Conservation (phyloP, 2,888 invertebrate genomes). For the Oscheius myriophilus region DNA sequence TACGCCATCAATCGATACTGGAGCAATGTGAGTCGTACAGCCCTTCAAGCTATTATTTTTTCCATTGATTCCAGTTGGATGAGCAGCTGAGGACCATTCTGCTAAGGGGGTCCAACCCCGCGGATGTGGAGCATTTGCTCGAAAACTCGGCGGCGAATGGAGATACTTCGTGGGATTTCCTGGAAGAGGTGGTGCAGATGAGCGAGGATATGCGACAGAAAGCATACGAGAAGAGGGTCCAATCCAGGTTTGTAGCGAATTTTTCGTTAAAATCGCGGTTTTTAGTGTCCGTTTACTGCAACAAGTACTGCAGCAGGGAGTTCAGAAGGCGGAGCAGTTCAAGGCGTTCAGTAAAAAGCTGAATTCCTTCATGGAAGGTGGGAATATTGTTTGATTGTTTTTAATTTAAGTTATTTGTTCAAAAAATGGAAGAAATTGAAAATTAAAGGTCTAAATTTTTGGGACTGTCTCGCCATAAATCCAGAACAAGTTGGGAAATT, state of each 20-base stretch:
- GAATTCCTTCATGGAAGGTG: constrained; percentile 26
- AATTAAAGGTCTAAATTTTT: too few species aligned
- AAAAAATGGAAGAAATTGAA: too few species aligned
- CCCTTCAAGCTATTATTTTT: neutral
- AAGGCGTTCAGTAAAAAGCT: constrained; percentile 27
- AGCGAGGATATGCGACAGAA: constrained; percentile 35
- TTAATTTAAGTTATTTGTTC: too few species aligned
- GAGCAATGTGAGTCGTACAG: constrained; percentile 82
- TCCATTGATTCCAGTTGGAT: constrained; percentile 32
- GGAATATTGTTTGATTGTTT: too few species aligned
- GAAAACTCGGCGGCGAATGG: constrained; percentile 8
- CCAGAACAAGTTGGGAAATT: too few species aligned
- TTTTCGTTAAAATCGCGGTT: neutral
- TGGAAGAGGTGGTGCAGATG: constrained; percentile 37
- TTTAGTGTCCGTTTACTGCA: constrained; percentile 20
- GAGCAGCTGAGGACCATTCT: constrained; percentile 32
- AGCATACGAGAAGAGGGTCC: constrained; percentile 37
- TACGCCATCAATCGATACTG: constrained; percentile 95
- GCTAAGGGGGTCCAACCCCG: constrained; percentile 22
- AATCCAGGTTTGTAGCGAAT: constrained; percentile 27
- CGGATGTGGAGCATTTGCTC: constrained; percentile 16
- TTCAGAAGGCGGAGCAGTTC: constrained; percentile 19
- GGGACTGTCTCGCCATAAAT: too few species aligned
- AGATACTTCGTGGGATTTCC: constrained; percentile 24
- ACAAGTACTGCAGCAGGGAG: constrained; percentile 9